These are phyloP conservation scores for Alloscopus bannaensis DNA, from an alignment of 2,888 invertebrate genomes.

Conservation along the genomic window DNA sequence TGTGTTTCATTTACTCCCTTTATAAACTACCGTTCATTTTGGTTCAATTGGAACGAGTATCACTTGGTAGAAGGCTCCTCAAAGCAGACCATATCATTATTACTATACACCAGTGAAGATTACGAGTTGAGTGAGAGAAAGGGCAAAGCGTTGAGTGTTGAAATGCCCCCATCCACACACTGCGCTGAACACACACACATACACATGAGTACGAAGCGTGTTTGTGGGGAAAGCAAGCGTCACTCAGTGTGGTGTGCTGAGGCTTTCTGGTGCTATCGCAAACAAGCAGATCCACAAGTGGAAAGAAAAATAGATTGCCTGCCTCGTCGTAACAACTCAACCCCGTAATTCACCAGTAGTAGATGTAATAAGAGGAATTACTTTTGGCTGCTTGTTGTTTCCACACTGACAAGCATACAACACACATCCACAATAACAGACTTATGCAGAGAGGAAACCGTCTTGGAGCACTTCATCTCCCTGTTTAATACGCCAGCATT, in stretches of 20 bases:
- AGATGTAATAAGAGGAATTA: constrained; percentile 57
- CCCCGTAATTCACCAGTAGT: constrained; percentile 62
- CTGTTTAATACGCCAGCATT: no score
- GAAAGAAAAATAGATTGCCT: constrained; percentile 60
- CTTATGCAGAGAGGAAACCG: constrained; percentile 20
- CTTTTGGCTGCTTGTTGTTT: constrained; percentile 49
- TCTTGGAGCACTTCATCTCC: constrained; percentile 24
- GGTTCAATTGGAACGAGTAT: no score
- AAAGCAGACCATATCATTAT: not conserved
- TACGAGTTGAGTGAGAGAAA: not conserved
- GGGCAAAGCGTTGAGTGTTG: constrained; percentile 24
- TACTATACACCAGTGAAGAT: not conserved
- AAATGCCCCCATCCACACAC: constrained; percentile 15
- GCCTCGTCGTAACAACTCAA: constrained; percentile 64
- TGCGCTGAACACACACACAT: no score
- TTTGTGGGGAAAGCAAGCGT: not conserved
- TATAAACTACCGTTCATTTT: not conserved
- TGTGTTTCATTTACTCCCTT: no score
- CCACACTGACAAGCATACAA: not conserved
- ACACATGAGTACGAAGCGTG: no score
- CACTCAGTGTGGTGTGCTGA: not conserved
- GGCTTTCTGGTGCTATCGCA: constrained; percentile 38
- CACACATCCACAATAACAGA: constrained; percentile 5
- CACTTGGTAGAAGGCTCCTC: no score
- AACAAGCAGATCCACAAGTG: constrained; percentile 64